Base-by-base conservation (phyloP, 2,888 invertebrate genomes). In the Busseola fusca region DNA sequence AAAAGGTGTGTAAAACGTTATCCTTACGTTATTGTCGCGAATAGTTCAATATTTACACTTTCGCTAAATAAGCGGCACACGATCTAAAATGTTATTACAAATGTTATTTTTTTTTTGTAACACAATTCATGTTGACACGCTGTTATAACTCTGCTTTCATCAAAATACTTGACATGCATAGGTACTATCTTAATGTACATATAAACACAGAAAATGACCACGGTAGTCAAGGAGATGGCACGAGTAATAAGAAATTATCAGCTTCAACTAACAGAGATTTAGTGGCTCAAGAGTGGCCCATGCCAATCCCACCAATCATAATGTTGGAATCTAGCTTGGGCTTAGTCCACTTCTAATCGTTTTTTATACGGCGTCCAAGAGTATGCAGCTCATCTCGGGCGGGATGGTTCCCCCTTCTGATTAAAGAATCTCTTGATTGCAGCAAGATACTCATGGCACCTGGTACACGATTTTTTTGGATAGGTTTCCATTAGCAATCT, bases 41-140 rank as follows among this genome's bases (percentile, higher is more conserved):
- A 64, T 67, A 81, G 7, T 60, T 81, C 59, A 58, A 60, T 66
- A 69, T 67, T 69, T 50, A 67, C 30, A 73, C 64, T 81, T 71
- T 69, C 64, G 69, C 64, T 34, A 54, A 72, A 71, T 37, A 77
- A 83, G 56, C 63, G 45, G 81, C 64, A 70, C 73, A 50, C 25
- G 64, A 54, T 69, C 70, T 56, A 57, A 69, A 73, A 68, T 60
- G 37, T 42, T 68, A 67, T 65, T 63, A n/a, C n/a, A n/a, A n/a
- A n/a, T n/a, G n/a, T n/a, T n/a, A n/a, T n/a, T n/a, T n/a, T n/a
- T n/a, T n/a, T n/a, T n/a, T n/a, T n/a, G n/a, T n/a, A 59, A 68
- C 64, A 72, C 40, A 57, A 62, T 68, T 74, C 54, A 69, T 69
- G 64, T 66, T 67, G 67, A 69, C 59, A 68, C 58, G 74, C 74